Conservation (phyloP, 1,140 invertebrate genomes). For the Drosophila mojavensis region DNA sequence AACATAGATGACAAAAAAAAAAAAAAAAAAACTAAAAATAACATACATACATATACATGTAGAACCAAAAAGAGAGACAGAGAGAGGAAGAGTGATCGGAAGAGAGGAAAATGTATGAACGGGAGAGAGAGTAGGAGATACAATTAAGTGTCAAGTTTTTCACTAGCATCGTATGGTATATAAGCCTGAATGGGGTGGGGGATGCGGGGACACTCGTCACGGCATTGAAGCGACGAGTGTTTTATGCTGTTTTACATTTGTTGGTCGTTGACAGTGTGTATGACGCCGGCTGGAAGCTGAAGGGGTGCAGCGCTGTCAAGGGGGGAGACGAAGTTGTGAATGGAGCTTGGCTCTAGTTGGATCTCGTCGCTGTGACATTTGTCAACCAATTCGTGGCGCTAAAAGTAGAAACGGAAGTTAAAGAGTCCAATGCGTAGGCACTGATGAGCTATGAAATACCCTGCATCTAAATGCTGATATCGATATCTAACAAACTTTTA, state of each 20-base stretch:
- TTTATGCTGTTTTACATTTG: constrained; percentile 75
- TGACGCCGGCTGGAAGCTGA: background rate
- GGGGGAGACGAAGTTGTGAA: background rate
- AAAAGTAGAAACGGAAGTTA: constrained; percentile 37
- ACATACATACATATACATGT: background rate
- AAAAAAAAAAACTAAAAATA: constrained; percentile 2
- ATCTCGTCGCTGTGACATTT: constrained; percentile 64
- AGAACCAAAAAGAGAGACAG: constrained; percentile 7
- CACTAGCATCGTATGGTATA: constrained; percentile 54
- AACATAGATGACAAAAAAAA: constrained; percentile 42
- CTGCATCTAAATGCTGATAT: background rate
- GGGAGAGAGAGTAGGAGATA: constrained; percentile 47
- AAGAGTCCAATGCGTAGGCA: background rate
- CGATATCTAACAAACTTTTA: no score
- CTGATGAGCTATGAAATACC: background rate
- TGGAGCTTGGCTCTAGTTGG: constrained; percentile 25
- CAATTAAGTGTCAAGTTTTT: constrained; percentile 82
- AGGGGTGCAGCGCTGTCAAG: background rate
- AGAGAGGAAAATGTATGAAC: background rate
- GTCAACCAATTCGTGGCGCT: constrained; percentile 59
- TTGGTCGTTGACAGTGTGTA: constrained; percentile 24
- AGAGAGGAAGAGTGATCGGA: background rate
- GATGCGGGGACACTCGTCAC: background rate
- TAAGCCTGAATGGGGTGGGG: background rate
- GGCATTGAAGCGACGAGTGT: constrained; percentile 58